These are phyloP conservation scores for Falco berigora DNA, from an alignment of 2,797 vertebrate species.

Conservation along the genomic window DNA sequence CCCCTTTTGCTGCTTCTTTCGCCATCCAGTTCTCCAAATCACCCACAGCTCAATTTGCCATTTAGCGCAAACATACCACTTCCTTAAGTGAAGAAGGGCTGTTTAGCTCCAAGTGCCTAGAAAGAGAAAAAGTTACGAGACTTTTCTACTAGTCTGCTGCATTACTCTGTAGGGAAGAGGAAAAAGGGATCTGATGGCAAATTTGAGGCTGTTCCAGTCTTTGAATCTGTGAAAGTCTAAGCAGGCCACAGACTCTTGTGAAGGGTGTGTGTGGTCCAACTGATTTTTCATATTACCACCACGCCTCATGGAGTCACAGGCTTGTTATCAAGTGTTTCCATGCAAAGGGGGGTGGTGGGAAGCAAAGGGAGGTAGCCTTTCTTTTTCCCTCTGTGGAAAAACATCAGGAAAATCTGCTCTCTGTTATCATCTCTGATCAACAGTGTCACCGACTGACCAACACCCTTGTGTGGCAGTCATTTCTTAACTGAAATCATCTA, in stretches of 20 bases:
- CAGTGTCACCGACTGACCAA: constrained; percentile 1
- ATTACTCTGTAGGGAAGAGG: background rate
- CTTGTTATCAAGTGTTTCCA: constrained; percentile 35
- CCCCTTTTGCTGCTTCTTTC: background rate
- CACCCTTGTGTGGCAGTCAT: background rate
- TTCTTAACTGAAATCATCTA: constrained; percentile 18
- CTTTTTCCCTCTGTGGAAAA: background rate
- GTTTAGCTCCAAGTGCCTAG: background rate
- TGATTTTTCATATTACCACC: background rate
- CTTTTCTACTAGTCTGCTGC: background rate
- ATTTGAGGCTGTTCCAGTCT: background rate
- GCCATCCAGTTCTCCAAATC: background rate
- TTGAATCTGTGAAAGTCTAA: background rate
- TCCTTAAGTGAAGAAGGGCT: background rate
- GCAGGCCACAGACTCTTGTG: background rate
- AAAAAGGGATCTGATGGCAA: background rate
- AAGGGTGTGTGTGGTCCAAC: constrained; percentile 33
- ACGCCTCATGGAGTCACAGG: constrained; percentile 23
- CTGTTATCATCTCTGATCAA: background rate
- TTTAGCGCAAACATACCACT: background rate
- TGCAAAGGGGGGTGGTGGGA: background rate
- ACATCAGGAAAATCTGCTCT: background rate
- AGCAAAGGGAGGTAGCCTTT: background rate
- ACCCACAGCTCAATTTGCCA: background rate
- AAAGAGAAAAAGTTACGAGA: background rate